Base-by-base conservation (phyloP, 2,888 invertebrate species). In the Chelonus formosanus region DNA sequence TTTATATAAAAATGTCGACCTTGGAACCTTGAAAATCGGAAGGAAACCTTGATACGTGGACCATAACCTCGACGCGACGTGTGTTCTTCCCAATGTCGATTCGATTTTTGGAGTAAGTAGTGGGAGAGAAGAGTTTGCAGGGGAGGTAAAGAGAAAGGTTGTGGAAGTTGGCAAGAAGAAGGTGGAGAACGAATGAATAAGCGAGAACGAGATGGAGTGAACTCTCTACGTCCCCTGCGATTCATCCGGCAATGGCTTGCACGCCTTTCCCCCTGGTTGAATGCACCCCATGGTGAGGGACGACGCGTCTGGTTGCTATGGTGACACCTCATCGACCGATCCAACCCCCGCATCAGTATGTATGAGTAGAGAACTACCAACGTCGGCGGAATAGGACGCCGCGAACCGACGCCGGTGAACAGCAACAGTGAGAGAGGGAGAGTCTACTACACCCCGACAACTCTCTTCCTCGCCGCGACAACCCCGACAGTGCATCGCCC, bases 281-380 rank as follows among this genome's bases (percentile, higher is more conserved):
- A 81, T 81, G 81, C 81, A 85, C 81, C 84, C 84, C 66, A 47
- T 62, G 80, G 81, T 82, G 83, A 87, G 87, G 87, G 86, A 85
- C 83, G 85, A 86, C 84, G 81, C 80, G 83, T 81, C 82, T 85
- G 84, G 86, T 86, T 85, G 82, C 85, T 84, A 85, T 83, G 83
- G 85, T 77, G 84, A 86, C 85, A 84, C 84, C 85, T 86, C 86
- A 86, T 86, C 86, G 86, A 86, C 81, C 86, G 83, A 83, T 84
- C 82, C 84, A 83, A 76, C 76, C 80, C 76, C 76, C 65, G 48
- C 66, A 60, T 43, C 32, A 50, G 10, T 6, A 7, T 34, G 4
- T 31, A 52, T 3, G 32, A 32, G 48, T 48, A 20, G 31, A 52
- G 32, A 31, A 52, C 31, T 20, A 48, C 52, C 52, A 52, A 34